Evolutionary conservation across 23 tunicate genomes (phyloP).

Genomic region (Halocynthia roretzi): DNA sequence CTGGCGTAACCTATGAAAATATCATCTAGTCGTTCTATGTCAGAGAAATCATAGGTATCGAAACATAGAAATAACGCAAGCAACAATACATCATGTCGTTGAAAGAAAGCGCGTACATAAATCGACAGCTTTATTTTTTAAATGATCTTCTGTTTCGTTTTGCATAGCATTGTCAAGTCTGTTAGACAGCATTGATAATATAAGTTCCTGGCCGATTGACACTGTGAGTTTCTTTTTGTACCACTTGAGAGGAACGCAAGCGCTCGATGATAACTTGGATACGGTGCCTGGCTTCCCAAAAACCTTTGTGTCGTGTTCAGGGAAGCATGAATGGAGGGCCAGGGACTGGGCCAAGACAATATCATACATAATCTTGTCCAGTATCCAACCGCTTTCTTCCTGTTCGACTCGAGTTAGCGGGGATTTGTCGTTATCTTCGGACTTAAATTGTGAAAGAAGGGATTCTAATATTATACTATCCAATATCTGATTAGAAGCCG

Average conservation of each 20-base stretch:
- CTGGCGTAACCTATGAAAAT: no score
- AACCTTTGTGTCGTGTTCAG: not conserved
- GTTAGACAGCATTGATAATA: not conserved
- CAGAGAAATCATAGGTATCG: no score
- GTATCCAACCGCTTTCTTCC: not conserved
- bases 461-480: not conserved
- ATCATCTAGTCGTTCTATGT: no score
- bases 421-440: not conserved
- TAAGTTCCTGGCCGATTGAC: not conserved
- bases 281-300: not conserved
- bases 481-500: not conserved
- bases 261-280: not conserved
- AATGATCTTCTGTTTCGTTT: not conserved
- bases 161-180: constrained; percentile 9
- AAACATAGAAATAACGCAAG: no score
- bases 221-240: constrained; percentile 3
- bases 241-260: constrained; percentile 4
- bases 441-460: not conserved
- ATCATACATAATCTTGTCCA: not conserved
- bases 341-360: not conserved
- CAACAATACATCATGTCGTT: no score
- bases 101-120: not conserved
- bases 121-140: constrained; percentile 1
- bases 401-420: not conserved
- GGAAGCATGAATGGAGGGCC: constrained; percentile 5